Conservation (phyloP, 2,797 vertebrate genomes). For the Petrocephalus schoutedeni region DNA sequence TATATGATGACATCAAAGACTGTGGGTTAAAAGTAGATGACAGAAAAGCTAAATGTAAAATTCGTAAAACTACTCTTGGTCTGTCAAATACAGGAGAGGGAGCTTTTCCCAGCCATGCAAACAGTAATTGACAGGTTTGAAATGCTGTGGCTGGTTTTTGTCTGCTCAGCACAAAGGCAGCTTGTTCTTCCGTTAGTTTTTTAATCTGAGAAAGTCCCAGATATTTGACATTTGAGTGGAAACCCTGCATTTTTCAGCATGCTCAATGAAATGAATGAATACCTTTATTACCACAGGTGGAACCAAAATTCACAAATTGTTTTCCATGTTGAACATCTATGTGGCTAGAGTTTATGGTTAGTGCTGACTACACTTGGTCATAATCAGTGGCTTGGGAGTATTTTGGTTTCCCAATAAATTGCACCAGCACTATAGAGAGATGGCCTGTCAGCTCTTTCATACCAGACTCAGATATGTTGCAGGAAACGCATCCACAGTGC, state of each 20-base stretch:
- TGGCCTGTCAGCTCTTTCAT: background rate
- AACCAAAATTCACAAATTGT: background rate
- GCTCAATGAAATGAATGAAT: background rate
- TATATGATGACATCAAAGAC: background rate
- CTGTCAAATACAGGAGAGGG: background rate
- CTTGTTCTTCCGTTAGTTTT: background rate
- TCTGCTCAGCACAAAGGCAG: background rate
- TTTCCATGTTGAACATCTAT: background rate
- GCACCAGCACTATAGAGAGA: background rate
- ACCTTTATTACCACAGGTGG: background rate
- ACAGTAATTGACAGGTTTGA: background rate
- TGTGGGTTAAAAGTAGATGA: background rate
- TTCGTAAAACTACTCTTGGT: background rate
- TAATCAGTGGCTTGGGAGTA: background rate
- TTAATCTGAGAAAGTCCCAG: background rate
- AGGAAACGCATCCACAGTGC: background rate
- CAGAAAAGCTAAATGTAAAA: background rate
- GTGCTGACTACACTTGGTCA: background rate
- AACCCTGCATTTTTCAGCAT: background rate
- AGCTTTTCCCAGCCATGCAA: background rate
- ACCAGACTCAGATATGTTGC: background rate
- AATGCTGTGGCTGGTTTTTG: background rate
- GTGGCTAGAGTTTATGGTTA: background rate
- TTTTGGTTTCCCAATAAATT: background rate
- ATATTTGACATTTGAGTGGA: background rate